These are phyloP conservation scores for Nymphalis io DNA, from an alignment of 1,140 invertebrate genomes.

Conservation along the genomic window DNA sequence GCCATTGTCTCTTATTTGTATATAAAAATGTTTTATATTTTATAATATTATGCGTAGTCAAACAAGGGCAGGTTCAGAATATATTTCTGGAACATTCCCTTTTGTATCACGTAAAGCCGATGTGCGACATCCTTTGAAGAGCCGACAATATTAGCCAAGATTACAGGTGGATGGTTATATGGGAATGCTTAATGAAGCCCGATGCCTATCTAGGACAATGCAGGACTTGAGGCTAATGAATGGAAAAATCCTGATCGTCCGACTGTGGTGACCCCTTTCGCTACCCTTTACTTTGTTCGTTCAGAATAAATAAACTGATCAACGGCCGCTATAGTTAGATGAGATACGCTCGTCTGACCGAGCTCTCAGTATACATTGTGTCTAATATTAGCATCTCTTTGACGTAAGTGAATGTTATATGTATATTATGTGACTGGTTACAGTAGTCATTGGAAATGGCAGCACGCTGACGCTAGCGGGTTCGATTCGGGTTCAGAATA, in stretches of 20 bases:
- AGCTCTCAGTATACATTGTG: too few species aligned
- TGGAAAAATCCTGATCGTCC: constrained; percentile 71
- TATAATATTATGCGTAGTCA: too few species aligned
- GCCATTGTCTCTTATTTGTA: too few species aligned
- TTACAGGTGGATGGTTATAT: constrained; percentile 25
- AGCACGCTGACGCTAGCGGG: too few species aligned
- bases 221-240: constrained; percentile 62
- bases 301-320: constrained; percentile 56
- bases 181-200: constrained; percentile 53
- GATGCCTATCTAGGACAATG: constrained; percentile 60
- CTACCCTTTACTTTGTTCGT: constrained; percentile 63
- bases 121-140: background rate
- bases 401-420: too few species aligned
- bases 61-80: background rate
- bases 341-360: background rate
- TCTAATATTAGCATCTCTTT: too few species aligned
- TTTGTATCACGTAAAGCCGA: constrained; percentile 3
- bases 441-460: too few species aligned
- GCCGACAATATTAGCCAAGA: constrained; percentile 7
- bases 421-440: too few species aligned
- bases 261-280: constrained; percentile 68
- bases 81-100: background rate
- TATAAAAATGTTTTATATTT: too few species aligned
- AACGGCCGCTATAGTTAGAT: constrained; percentile 32
- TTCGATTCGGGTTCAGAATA: too few species aligned